Conservation (phyloP, 2,797 vertebrate species). For the Sebastes trivittatus region DNA sequence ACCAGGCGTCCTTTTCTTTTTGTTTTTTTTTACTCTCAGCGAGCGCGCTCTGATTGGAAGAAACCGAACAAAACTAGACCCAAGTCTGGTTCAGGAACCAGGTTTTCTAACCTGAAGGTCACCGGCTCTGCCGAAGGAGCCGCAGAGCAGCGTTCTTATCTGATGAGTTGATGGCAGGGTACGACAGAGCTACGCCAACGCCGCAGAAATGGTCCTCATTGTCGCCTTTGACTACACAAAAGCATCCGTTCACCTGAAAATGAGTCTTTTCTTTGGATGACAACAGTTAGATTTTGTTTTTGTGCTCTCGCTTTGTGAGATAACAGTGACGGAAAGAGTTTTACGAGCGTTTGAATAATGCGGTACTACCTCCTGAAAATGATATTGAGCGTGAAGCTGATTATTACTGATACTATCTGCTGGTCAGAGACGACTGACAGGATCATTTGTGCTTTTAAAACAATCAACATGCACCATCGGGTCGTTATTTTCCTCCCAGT, state of each 20-base stretch:
- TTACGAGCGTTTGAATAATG: not conserved
- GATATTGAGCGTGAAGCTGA: not conserved
- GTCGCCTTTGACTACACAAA: not conserved
- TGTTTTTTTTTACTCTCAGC: not conserved
- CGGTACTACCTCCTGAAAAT: not conserved
- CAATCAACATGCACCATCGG: not conserved
- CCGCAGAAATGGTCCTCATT: not conserved
- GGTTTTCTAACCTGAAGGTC: conserved; percentile 73
- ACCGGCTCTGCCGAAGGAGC: conserved; percentile 23
- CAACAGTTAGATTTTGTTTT: not conserved
- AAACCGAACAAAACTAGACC: conserved; percentile 10
- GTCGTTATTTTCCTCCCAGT: not conserved
- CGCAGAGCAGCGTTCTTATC: conserved; percentile 60
- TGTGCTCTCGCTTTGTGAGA: not conserved
- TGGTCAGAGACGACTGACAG: not conserved
- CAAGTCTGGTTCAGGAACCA: not conserved
- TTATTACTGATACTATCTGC: conserved; percentile 19
- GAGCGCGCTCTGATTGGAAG: not conserved
- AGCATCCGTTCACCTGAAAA: not conserved
- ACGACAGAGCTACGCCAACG: not conserved
- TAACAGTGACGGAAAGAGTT: not conserved
- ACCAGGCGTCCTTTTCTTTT: not conserved
- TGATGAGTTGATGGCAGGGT: conserved; percentile 36
- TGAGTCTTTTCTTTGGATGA: not conserved
- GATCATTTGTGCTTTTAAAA: conserved; percentile 3